Evolutionary conservation across 2,113 vertebrate genomes (phyloP).

Genomic region (Gopherus evgoodei): DNA sequence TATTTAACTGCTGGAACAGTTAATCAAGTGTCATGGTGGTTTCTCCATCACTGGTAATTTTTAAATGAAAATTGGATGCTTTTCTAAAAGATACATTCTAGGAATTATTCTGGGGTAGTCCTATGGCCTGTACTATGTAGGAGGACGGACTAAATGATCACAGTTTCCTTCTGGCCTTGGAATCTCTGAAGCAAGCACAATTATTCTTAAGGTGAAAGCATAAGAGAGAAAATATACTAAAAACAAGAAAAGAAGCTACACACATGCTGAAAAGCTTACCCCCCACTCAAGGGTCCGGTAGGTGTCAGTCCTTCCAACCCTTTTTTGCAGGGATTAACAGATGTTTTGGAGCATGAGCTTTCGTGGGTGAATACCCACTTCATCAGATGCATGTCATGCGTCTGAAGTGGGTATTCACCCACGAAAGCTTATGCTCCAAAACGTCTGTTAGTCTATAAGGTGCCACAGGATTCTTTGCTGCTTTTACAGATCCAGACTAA

Average conservation of each 20-base stretch:
- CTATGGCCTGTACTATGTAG: neutral
- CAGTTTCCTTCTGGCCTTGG: neutral
- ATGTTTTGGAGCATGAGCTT: no score
- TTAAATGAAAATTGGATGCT: neutral
- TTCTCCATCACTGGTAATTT: neutral
- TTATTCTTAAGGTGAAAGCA: neutral
- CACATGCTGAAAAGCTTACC: neutral
- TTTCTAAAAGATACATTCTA: neutral
- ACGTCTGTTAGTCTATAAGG: no score
- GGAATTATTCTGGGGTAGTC: neutral
- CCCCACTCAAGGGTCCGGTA: neutral
- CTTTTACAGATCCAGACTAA: no score
- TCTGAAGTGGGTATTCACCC: no score
- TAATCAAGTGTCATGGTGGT: neutral
- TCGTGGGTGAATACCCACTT: no score
- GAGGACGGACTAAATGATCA: neutral
- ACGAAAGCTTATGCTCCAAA: no score
- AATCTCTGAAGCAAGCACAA: neutral
- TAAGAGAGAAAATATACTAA: neutral
- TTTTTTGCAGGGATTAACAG: neutral
- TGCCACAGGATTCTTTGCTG: no score
- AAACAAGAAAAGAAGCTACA: neutral
- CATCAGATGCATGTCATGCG: no score
- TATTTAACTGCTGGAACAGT: neutral
- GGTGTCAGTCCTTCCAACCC: neutral